Evolutionary conservation across 1,140 invertebrate species (phyloP), one percentile per base, ranked within the genome.

Genomic region (Laodelphax striatellus): DNA sequence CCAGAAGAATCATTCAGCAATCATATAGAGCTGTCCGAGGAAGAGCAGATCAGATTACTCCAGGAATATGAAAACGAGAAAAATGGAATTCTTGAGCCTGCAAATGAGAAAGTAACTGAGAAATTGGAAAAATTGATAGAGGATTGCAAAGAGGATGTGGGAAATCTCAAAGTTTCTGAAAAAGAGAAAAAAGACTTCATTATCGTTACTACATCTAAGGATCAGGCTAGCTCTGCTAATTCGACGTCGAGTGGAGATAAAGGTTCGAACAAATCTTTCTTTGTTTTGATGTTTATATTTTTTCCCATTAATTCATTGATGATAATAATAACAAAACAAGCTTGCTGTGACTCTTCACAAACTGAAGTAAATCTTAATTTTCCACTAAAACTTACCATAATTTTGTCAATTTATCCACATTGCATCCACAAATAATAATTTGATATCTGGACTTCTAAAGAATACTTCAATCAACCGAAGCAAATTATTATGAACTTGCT

Each of bases 11-110:
- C 17, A 6, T 41, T 58, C 5, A 60, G 59, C 34, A 58, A 60
- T 22, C 58, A 64, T 55, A 52, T 68, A 43, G 65, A 68, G 16
- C 22, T 69, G 13, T 63, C 65, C 10, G 68, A 69, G 63, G 67
- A 69, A 64, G 67, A 69, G 54, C 68, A 69, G 57, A 66, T 62
- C 11, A 41, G 65, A 31, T 44, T 69, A 53, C 61, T 69, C 22
- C 41, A 61, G 28, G 63, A 64, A 43, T 69, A 69, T 54, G 67
- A 69, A 50, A 56, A 62, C n/a, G 68, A 69, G 57, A 34, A 58
- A 17, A 68, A 58, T 57, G 42, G 38, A 55, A 57, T 59, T 22
- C 8, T 46, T 21, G 43, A 34, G 34, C 38, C 41, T 17, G 55
- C 16, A 16, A 46, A 17, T 56, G 50, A 53, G 1, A 28, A 65